phyloP scores from a whole-genome alignment of 2,797 vertebrate genomes.

The Sphaeramia orbicularis region DNA sequence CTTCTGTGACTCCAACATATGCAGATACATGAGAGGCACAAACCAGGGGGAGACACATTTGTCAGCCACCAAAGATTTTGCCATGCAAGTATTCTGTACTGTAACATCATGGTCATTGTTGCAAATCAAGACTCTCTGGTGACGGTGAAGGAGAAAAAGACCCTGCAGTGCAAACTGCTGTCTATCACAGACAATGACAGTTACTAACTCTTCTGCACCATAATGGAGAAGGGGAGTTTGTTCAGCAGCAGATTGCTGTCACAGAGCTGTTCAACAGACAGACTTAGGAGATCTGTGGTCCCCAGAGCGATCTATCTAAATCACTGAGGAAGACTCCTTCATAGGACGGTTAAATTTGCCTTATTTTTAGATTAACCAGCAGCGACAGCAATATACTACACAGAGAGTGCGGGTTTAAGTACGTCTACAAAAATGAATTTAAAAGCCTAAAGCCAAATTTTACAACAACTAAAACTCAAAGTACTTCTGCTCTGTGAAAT shows the following conservation, averaged over 20 bases:
- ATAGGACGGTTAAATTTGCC: too few relatives aligned
- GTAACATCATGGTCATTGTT: not conserved
- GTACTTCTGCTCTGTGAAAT: too few relatives aligned
- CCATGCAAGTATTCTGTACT: not conserved
- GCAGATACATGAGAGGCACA: not conserved
- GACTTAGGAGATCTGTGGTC: not conserved
- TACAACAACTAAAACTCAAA: too few relatives aligned
- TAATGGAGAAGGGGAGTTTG: not conserved
- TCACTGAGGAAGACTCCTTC: too few relatives aligned
- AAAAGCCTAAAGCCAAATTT: too few relatives aligned
- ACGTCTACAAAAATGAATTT: too few relatives aligned
- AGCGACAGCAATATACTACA: too few relatives aligned
- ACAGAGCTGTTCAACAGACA: not conserved
- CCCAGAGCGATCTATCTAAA: not conserved
- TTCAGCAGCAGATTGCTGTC: not conserved
- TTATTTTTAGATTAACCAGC: too few relatives aligned
- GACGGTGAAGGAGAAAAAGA: not conserved
- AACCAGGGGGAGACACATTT: not conserved
- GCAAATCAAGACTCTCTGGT: not conserved
- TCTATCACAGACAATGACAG: not conserved
- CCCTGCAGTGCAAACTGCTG: not conserved
- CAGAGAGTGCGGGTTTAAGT: too few relatives aligned
- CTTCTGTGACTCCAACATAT: not conserved
- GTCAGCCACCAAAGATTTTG: not conserved
- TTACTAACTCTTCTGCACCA: not conserved